Evolutionary conservation across 2,113 vertebrate species (phyloP).

Genomic region (Spea bombifrons): DNA sequence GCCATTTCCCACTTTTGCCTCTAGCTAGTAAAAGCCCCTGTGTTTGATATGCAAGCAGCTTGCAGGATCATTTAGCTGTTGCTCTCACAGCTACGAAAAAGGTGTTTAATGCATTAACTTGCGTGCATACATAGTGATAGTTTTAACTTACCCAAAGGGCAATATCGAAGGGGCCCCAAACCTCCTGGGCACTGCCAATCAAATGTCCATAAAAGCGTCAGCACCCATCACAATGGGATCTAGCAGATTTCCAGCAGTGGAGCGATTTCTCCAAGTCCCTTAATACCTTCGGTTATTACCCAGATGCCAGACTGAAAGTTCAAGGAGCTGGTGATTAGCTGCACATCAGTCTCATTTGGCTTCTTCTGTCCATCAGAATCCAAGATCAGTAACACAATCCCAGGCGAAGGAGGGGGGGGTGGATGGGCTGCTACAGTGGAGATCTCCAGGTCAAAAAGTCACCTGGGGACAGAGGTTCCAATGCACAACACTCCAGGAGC

Average conservation of each 20-base stretch:
- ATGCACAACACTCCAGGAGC: conserved; percentile 1
- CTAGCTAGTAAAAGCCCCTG: background rate
- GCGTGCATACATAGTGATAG: background rate
- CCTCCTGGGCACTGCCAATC: conserved; percentile 40
- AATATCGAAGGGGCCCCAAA: conserved; percentile 36
- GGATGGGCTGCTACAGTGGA: background rate
- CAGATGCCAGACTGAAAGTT: conserved; percentile 38
- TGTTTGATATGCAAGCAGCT: background rate
- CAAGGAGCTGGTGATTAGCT: conserved; percentile 8
- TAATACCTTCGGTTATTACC: background rate
- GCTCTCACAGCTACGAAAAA: background rate
- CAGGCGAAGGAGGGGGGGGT: background rate
- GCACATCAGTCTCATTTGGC: background rate
- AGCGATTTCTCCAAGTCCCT: background rate
- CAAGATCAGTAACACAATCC: background rate
- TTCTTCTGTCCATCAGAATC: background rate
- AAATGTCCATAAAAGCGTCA: conserved; percentile 21
- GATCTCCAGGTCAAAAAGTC: conserved; percentile 28
- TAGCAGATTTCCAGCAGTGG: background rate
- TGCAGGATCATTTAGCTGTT: background rate
- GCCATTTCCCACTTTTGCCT: conserved; percentile 7
- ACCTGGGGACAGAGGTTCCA: conserved; percentile 31
- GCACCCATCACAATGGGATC: background rate
- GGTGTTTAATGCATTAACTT: background rate
- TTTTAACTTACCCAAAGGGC: conserved; percentile 40